Base-by-base conservation (phyloP, 2,113 vertebrate species). In the Tachysurus vachellii region DNA sequence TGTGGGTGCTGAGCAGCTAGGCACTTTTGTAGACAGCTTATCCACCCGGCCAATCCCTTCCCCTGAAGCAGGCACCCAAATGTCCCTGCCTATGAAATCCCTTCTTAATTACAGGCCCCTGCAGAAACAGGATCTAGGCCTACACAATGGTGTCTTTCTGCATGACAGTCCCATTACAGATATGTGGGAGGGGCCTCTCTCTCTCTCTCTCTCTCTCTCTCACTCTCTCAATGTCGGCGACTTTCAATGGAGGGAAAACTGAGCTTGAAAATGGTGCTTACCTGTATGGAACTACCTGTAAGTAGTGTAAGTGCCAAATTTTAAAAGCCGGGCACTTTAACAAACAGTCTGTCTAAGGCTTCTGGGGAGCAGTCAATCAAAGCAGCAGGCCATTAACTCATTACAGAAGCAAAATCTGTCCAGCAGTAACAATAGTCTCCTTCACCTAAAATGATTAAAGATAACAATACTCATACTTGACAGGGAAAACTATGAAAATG, bases 91-190 rank as follows among this genome's bases (percentile, higher is more conserved):
- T 89, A 87, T 88, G 91, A 93, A 93, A 93, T 90, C 92, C 91
- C 92, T 93, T 95, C 94, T 94, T 95, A 94, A 95, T 95, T 93
- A 95, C 93, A 94, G 92, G 90, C 90, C 93, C 92, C 88, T 85
- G 90, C 84, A 92, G 94, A 95, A 96, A 95, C 89, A 85, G 87
- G 93, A 95, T 93, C 93, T 91, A 86, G 89, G 50, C 50, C 90
- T 44, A 90, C 87, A 94, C 94, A 95, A 95, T 93, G 82, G 93
- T 92, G 93, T 94, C 94, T 94, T 95, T 95, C 94, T 94, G 93
- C 93, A 93, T 93, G 93, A 95, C 94, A 91, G 94, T 93, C 91
- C 89, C 93, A 93, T 94, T 93, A 93, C 87, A 80, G 91, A 86
- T 68, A 88, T 83, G 88, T 82, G 64, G 85, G 84, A 77, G 75